Percentiles rank a stretch among this genome's conserved stretches.
These are phyloP conservation scores for Edolisoma coerulescens DNA, from an alignment of 2,113 vertebrate genomes.

Conservation along the genomic window DNA sequence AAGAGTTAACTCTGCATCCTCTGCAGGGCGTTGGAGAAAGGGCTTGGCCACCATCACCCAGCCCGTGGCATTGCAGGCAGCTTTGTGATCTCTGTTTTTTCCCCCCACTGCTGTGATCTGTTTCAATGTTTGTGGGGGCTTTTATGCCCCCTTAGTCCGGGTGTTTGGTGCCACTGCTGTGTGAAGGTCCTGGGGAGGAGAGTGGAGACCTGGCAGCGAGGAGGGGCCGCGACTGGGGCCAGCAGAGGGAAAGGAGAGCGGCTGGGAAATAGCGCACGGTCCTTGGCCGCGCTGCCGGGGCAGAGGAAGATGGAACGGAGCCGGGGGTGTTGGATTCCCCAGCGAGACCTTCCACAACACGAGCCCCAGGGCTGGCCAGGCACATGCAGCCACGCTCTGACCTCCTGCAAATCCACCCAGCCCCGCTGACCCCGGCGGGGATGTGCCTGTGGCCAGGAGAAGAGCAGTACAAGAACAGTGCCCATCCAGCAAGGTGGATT, in stretches of 20 bases:
- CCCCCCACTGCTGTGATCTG: background rate
- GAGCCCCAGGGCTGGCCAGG: background rate
- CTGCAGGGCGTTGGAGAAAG: background rate
- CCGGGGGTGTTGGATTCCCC: constrained; percentile 24
- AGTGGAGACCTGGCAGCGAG: background rate
- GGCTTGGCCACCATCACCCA: background rate
- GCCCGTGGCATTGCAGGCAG: background rate
- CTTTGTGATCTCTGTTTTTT: background rate
- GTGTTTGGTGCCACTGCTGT: background rate
- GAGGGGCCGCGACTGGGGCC: background rate
- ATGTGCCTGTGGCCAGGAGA: background rate
- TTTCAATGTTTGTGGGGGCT: background rate
- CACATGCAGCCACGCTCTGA: background rate
- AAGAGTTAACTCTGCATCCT: constrained; percentile 52
- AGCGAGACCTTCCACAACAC: background rate
- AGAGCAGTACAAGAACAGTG: background rate
- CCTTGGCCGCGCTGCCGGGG: background rate
- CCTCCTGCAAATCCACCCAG: background rate
- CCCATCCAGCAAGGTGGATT: background rate
- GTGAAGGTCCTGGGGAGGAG: background rate
- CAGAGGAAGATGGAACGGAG: constrained; percentile 29
- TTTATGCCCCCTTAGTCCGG: background rate
- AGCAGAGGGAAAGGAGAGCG: background rate
- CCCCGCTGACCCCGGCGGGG: fast-evolving
- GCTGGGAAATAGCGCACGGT: constrained; percentile 3